Base-by-base conservation (phyloP, 2,888 invertebrate genomes). In the Cantharis rustica region DNA sequence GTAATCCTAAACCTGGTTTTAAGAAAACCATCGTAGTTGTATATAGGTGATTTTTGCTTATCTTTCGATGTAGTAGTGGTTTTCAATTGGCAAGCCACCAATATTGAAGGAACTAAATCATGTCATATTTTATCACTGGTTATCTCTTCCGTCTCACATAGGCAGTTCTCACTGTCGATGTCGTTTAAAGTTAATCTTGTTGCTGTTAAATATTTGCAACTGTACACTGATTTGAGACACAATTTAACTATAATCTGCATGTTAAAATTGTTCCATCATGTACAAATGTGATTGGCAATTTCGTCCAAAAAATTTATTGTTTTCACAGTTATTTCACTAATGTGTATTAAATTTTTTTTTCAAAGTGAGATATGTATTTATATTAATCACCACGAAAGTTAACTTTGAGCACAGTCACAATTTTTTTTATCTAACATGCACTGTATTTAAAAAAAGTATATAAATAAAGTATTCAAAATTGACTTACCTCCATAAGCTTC, bases 401-500 rank as follows among this genome's bases (percentile, higher is more conserved):
- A 62, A 73, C 73, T 73, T 73, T 68, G 73, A 73, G 61, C 68
- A 72, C 66, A 73, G 69, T 20, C 69, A 62, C 68, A 62, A 69
- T 47, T 69, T 68, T 23, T 16, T 69, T 26, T 72, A 16, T 47
- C 61, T 62, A 61, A 16, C 68, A 73, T 61, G 68, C 68, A 68
- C 62, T 73, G 61, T 16, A 16, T 62, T 47, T 66, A 31, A 16
- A 17, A 31, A 16, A 27, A 69, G 27, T 27, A 31, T 64, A 7
- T 64, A 4, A 10, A 10, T 66, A 66, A 66, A 13, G 23, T 47
- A 31, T 16, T 69, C 13, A 69, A 69, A 69, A 69, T 16, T 26
- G 15, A 20, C 82, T 82, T 82, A 84, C 84, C 84, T 70, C 82
- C 83, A 66, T 82, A 81, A 7, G 79, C 66, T 31, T 68, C 73